Percentiles rank a stretch among this genome's conserved stretches.
Conservation (phyloP, 2,113 vertebrate genomes). For the Symphodus melops region DNA sequence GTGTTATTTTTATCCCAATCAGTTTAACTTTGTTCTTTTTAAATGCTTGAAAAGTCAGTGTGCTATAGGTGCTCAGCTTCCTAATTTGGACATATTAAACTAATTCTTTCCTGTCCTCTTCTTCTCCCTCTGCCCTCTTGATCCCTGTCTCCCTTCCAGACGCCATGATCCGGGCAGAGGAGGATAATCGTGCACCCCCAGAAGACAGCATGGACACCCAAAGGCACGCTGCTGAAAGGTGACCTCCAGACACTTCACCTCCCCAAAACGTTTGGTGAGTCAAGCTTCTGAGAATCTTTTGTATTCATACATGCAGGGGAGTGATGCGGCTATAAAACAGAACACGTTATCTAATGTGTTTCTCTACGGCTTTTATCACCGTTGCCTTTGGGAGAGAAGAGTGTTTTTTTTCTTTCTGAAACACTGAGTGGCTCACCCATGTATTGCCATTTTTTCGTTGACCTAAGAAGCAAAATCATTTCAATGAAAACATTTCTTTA, state of each 20-base stretch:
- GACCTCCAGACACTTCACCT: constrained; percentile 74
- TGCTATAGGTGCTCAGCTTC: constrained; percentile 41
- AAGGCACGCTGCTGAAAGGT: constrained; percentile 74
- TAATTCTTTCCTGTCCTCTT: constrained; percentile 32
- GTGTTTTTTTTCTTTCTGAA: not conserved
- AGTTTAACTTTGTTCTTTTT: constrained; percentile 17
- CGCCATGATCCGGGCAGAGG: constrained; percentile 58
- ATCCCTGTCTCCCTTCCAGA: constrained; percentile 61
- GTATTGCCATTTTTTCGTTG: not conserved
- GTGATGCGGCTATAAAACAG: not conserved
- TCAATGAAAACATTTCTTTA: too few relatives aligned
- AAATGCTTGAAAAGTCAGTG: not conserved
- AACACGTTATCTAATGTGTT: constrained; percentile 2
- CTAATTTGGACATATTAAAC: constrained; percentile 57
- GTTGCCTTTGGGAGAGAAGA: not conserved
- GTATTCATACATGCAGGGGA: constrained; percentile 11
- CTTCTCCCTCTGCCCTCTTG: constrained; percentile 41
- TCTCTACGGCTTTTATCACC: not conserved
- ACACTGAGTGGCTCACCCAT: not conserved
- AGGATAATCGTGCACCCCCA: constrained; percentile 52
- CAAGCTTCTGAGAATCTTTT: constrained; percentile 30
- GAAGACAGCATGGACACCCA: constrained; percentile 67
- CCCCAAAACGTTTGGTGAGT: constrained; percentile 76
- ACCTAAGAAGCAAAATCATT: not conserved
- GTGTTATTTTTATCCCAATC: not conserved